Conservation (phyloP, 2,888 invertebrate genomes). For the Yponomeuta plumbellus region DNA sequence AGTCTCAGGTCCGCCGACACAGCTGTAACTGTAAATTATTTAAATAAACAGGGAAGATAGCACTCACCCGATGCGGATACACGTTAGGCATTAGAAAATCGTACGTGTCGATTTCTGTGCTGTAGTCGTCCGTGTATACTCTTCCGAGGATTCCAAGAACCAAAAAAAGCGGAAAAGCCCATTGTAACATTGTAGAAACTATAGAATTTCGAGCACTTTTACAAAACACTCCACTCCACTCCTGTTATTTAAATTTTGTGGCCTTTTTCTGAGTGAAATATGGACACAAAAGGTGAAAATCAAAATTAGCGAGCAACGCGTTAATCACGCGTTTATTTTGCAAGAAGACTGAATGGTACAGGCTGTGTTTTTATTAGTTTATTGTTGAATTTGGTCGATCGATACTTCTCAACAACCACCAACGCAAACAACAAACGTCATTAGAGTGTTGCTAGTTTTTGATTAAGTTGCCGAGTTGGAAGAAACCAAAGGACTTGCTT, state of each 20-base stretch:
- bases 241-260: neutral
- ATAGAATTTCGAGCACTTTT: neutral
- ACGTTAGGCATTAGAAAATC: constrained; percentile 90
- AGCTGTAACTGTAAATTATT: neutral
- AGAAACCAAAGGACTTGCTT: neutral
- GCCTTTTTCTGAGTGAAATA: neutral
- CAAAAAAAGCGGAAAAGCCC: constrained; percentile 31
- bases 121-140: constrained; percentile 29
- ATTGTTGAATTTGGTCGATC: neutral
- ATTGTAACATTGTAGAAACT: neutral
- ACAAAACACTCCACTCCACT: neutral
- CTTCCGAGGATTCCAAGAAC: constrained; percentile 32
- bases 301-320: neutral
- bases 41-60: constrained; percentile 8
- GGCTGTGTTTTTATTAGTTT: neutral
- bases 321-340: neutral
- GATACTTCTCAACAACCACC: neutral
- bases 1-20: neutral
- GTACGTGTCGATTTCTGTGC: constrained; percentile 69
- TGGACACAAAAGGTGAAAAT: neutral
- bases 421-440: neutral
- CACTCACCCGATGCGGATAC: constrained; percentile 84
- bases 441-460: neutral
- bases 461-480: neutral
- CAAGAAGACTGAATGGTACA: neutral